A percentile compares a stretch with the other conserved stretches of the same genome.
Evolutionary conservation across 2,797 vertebrate species (phyloP).

Genomic region (Apogon talboti): DNA sequence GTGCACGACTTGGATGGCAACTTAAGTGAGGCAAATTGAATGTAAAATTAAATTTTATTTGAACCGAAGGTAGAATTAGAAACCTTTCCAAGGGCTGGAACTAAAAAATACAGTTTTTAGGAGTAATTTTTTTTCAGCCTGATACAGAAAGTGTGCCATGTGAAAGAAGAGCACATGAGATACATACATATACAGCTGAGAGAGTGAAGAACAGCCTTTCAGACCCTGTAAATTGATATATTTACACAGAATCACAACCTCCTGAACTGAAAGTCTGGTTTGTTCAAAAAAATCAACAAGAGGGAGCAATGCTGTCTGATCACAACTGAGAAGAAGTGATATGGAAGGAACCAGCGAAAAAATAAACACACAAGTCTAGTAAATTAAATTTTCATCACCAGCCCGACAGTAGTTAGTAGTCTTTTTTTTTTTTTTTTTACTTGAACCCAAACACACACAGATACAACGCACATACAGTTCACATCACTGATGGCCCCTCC

Average conservation of each 20-base stretch:
- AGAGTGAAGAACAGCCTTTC: background rate
- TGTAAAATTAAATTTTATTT: conserved; percentile 27
- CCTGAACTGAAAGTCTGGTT: conserved; percentile 17
- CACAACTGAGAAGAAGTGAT: background rate
- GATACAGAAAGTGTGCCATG: background rate
- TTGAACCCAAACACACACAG: background rate
- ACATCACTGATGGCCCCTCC: conserved; percentile 24
- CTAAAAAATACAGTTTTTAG: conserved; percentile 4
- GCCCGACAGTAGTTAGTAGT: conserved; percentile 1
- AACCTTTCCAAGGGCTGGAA: conserved; percentile 5
- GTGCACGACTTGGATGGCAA: conserved; percentile 4
- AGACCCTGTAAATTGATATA: conserved; percentile 4
- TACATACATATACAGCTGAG: background rate
- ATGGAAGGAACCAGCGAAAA: conserved; percentile 3
- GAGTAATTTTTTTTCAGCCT: background rate
- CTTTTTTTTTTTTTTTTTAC: conserved; percentile 3
- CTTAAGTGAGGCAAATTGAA: conserved; percentile 28
- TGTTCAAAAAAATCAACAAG: conserved; percentile 36
- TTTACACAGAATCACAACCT: too few species aligned
- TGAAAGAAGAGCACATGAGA: background rate
- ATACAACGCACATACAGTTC: conserved; percentile 4
- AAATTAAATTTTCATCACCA: conserved; percentile 47
- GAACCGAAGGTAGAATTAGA: conserved; percentile 23
- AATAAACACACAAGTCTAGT: conserved; percentile 13
- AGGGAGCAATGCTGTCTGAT: background rate